Evolutionary conservation across 2,113 vertebrate genomes (phyloP).

Genomic region (Phoenicopterus ruber): DNA sequence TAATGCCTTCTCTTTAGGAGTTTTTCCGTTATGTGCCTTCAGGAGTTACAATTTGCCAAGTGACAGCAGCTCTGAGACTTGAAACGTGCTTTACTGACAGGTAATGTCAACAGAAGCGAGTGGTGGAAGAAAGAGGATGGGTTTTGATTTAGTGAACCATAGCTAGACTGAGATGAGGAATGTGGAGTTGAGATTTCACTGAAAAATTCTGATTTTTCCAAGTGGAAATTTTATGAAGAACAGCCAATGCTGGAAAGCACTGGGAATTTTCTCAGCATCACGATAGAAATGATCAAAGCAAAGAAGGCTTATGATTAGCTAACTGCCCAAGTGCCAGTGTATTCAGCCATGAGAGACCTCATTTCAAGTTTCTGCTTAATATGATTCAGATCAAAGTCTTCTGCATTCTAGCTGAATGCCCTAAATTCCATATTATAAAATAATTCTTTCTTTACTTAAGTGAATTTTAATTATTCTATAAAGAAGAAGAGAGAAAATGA

Average conservation of each 20-base stretch:
- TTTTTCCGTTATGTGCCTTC: not conserved
- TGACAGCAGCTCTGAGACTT: not conserved
- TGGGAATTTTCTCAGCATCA: not conserved
- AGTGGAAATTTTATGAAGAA: not conserved
- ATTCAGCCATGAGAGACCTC: not conserved
- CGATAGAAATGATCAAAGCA: not conserved
- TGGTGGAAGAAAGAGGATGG: not conserved
- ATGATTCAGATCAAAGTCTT: constrained; percentile 30
- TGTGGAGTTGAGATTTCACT: not conserved
- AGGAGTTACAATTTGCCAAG: not conserved
- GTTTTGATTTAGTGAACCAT: not conserved
- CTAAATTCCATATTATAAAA: not conserved
- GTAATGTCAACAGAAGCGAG: not conserved
- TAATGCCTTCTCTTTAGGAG: not conserved
- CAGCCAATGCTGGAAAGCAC: not conserved
- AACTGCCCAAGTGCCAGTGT: not conserved
- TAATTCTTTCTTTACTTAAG: not conserved
- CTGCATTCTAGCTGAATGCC: not conserved
- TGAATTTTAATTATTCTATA: constrained; percentile 1
- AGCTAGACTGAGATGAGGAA: not conserved
- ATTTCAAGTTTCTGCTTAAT: constrained; percentile 7
- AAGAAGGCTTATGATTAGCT: not conserved
- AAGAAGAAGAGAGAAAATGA: not conserved
- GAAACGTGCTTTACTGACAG: not conserved
- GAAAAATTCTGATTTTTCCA: not conserved